Percentiles rank a stretch among this genome's conserved stretches.
These are phyloP conservation scores for Lateolabrax maculatus DNA, from an alignment of 2,797 vertebrate species.

Conservation along the genomic window DNA sequence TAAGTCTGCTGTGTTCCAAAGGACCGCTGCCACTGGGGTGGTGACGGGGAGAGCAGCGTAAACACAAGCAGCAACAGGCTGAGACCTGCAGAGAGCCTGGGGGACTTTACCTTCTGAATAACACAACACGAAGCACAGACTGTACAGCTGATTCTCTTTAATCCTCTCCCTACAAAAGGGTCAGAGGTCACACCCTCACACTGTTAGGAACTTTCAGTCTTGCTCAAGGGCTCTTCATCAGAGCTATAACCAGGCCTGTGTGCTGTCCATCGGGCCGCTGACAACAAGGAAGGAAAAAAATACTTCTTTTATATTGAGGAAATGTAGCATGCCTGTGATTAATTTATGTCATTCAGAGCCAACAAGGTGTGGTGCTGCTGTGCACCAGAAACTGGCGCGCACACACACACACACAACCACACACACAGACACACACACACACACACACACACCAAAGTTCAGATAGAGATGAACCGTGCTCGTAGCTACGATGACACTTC, in stretches of 20 bases:
- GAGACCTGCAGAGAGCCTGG: constrained; percentile 27
- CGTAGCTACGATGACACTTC: no score
- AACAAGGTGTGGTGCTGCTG: constrained; percentile 9
- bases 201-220: background rate
- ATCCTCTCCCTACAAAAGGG: no score
- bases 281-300: background rate
- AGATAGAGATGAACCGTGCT: background rate
- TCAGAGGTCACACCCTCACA: constrained; percentile 1
- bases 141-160: background rate
- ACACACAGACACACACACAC: no score
- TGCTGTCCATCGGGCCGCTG: background rate
- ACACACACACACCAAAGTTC: background rate
- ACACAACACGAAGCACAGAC: background rate
- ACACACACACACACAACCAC: no score
- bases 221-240: background rate
- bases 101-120: background rate
- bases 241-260: background rate
- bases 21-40: constrained; percentile 1
- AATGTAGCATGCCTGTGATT: background rate
- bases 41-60: background rate
- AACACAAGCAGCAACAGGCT: constrained; percentile 18
- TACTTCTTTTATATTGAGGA: background rate
- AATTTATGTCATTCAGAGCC: background rate
- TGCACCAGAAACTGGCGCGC: background rate
- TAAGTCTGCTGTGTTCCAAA: background rate